Conservation (phyloP, 2,113 vertebrate genomes). For the Pteronura brasiliensis region DNA sequence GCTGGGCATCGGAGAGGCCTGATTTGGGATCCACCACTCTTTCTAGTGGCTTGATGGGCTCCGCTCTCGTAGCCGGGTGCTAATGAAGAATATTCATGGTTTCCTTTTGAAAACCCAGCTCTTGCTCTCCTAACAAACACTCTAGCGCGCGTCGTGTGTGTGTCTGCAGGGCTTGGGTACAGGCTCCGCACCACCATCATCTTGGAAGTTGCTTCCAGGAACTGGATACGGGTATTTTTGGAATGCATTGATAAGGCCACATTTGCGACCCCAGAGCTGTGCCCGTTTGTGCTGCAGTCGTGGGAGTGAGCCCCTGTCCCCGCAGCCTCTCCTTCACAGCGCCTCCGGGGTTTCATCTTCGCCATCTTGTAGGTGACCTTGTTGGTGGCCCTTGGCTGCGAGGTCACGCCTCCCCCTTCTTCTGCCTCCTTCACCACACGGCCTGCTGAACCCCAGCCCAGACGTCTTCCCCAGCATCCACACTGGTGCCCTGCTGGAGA, state of each 20-base stretch:
- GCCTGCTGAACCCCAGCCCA: background rate
- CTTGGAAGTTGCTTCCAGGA: background rate
- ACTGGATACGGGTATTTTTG: background rate
- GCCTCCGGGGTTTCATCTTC: rapidly evolving
- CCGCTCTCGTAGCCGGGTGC: background rate
- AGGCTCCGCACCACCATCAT: no score
- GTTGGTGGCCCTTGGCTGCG: background rate
- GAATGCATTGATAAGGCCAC: background rate
- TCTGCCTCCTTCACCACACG: background rate
- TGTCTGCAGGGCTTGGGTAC: rapidly evolving
- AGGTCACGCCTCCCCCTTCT: background rate
- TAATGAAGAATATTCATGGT: background rate
- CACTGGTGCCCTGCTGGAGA: rapidly evolving
- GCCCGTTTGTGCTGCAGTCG: rapidly evolving
- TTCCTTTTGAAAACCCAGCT: background rate
- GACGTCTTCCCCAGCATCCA: background rate
- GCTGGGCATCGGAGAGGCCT: rapidly evolving
- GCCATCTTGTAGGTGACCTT: background rate
- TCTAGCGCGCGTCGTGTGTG: background rate
- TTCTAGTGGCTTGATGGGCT: no score
- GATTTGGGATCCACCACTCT: background rate
- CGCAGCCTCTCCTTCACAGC: rapidly evolving
- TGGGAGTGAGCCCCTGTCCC: background rate
- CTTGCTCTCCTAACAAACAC: background rate
- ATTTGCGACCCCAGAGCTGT: background rate